A percentile compares a stretch with the other conserved stretches of the same genome.
Conservation (phyloP, 1,140 invertebrate genomes). For the Meloidogyne hapla region DNA sequence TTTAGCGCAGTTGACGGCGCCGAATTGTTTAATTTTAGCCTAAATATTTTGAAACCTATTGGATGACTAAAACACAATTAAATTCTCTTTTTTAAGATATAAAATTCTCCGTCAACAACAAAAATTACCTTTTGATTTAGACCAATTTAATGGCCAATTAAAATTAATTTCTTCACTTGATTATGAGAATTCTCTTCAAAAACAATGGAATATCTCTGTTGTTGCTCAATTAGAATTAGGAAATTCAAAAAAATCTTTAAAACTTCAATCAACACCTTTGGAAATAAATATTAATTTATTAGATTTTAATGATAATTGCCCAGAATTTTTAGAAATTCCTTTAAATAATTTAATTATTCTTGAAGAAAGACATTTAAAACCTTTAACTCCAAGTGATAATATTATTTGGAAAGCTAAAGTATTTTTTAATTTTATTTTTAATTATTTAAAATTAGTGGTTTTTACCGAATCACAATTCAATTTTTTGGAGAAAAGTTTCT, state of each 20-base stretch:
- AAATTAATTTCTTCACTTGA: slow-evolving; percentile 33
- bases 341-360: slow-evolving; percentile 14
- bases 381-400: slow-evolving; percentile 32
- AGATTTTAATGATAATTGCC: slow-evolving; percentile 43
- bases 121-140: slow-evolving; percentile 41
- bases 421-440: neutral
- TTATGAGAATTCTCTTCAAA: slow-evolving; percentile 17
- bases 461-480: too few relatives aligned
- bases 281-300: slow-evolving; percentile 24
- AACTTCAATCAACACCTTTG: slow-evolving; percentile 1
- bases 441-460: too few relatives aligned
- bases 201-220: slow-evolving; percentile 30
- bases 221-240: slow-evolving; percentile 34
- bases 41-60: too few relatives aligned
- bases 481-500: too few relatives aligned
- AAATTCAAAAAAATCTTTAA: slow-evolving; percentile 25
- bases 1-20: too few relatives aligned
- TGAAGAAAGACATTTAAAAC: slow-evolving; percentile 11
- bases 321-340: slow-evolving; percentile 40
- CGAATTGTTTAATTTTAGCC: too few relatives aligned
- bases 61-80: neutral
- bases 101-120: slow-evolving; percentile 11
- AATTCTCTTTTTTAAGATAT: neutral
- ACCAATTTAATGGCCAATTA: slow-evolving; percentile 38
- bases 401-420: slow-evolving; percentile 61